Percentiles rank a stretch among this genome's conserved stretches.
These are phyloP conservation scores for Cylas formicarius DNA, from an alignment of 1,140 invertebrate species.

Conservation along the genomic window DNA sequence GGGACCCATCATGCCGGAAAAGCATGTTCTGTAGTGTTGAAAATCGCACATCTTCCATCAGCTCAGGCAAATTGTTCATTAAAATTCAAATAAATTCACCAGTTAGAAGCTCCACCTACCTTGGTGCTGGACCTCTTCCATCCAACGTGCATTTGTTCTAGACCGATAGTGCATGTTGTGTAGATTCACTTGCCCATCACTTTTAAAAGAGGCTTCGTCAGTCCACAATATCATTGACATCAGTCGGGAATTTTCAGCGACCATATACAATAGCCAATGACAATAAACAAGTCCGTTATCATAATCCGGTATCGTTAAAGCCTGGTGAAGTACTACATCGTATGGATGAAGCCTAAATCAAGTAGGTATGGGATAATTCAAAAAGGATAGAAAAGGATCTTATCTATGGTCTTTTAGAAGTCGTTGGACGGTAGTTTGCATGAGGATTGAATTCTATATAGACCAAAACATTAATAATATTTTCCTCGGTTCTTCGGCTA, in stretches of 20 bases:
- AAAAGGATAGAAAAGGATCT: too few relatives aligned
- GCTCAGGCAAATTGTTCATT: constrained; percentile 28
- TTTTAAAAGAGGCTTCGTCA: constrained; percentile 30
- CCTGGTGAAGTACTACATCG: too few relatives aligned
- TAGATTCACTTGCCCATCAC: constrained; percentile 29
- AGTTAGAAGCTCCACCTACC: constrained; percentile 22
- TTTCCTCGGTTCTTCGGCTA: too few relatives aligned
- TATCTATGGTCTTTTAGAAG: too few relatives aligned
- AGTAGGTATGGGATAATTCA: too few relatives aligned
- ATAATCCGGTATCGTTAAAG: too few relatives aligned
- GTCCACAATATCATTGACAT: constrained; percentile 26
- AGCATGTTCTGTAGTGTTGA: constrained; percentile 25
- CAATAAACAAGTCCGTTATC: too few relatives aligned
- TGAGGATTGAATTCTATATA: constrained; percentile 5
- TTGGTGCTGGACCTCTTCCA: constrained; percentile 19
- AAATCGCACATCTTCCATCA: constrained; percentile 34
- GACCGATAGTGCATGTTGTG: constrained; percentile 33
- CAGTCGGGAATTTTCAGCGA: constrained; percentile 16
- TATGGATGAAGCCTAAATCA: too few relatives aligned
- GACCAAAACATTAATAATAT: constrained; percentile 7
- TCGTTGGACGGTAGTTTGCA: constrained; percentile 1
- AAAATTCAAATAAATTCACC: constrained; percentile 33
- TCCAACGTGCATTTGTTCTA: constrained; percentile 30
- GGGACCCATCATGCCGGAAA: constrained; percentile 32
- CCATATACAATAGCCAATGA: constrained; percentile 3